A percentile compares a stretch with the other conserved stretches of the same genome.
Conservation (phyloP, 2,888 invertebrate species). For the Drosophila anomelani region DNA sequence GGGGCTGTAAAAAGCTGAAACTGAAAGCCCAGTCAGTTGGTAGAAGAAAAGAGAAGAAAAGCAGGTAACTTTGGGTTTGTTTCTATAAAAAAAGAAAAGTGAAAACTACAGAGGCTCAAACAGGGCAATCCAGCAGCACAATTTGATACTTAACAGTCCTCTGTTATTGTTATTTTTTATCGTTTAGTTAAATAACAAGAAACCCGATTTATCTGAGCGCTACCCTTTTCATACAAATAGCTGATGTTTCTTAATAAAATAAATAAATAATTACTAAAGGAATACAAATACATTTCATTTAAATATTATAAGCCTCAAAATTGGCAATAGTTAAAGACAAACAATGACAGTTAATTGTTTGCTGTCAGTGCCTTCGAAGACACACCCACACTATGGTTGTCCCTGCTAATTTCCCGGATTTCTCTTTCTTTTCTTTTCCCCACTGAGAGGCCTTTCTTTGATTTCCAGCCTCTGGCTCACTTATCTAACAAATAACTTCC, state of each 20-base stretch:
- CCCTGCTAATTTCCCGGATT: constrained; percentile 23
- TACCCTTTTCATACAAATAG: neutral
- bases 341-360: constrained; percentile 54
- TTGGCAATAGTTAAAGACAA: constrained; percentile 6
- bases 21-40: constrained; percentile 8
- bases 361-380: neutral
- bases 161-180: neutral
- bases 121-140: constrained; percentile 10
- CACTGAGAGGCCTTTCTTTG: constrained; percentile 14
- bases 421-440: constrained; percentile 1
- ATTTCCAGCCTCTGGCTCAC: constrained; percentile 32
- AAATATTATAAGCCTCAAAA: constrained; percentile 2
- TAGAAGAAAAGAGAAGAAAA: neutral
- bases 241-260: neutral
- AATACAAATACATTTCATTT: constrained; percentile 15
- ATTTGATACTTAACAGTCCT: neutral
- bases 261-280: neutral
- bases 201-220: neutral
- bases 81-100: constrained; percentile 12
- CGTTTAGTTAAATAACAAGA: no score
- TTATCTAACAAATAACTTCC: constrained; percentile 56
- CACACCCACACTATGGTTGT: constrained; percentile 2
- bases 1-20: neutral
- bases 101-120: constrained; percentile 37
- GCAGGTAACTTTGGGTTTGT: constrained; percentile 7